Base-by-base conservation (phyloP, 92 coral and sea anemone genomes). In the Palythoa caribaeorum region DNA sequence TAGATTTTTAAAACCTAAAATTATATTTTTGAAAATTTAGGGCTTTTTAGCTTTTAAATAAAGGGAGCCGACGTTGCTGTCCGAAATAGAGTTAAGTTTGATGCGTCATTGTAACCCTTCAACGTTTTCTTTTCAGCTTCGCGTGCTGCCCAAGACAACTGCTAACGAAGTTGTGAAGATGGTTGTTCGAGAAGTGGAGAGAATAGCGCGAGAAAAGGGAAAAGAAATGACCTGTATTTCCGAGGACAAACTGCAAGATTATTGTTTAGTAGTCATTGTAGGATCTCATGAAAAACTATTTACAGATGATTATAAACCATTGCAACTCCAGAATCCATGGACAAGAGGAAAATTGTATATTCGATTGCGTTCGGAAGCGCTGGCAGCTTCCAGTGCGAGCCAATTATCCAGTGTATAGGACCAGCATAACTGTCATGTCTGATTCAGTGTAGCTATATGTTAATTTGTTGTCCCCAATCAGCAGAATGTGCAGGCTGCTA, bases 241-340 rank as follows among this genome's bases (percentile, higher is more conserved):
- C 8, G 96, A 92, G 69, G 92, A 91, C 20, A 84, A 90, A 76
- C 85, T 91, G 19, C 90, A 88, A 59, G 95, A 94, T 84, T 95
- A 89, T 54, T 97, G 99, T 71, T 90, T 97, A n/a, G 99, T 97
- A 2, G 96, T 96, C 17, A 96, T 97, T 16, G 93, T 94, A 8
- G 98, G 99, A 53, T 93, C 98, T 28, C 94, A 94, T 85, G 99
- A 97, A 79, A 96, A 96, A 87, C 92, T 94, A 80, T 94, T 97
- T 63, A 90, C 51, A 54, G 99, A 95, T 77, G 97, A 95, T 78
- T 94, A 90, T 78, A 97, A 91, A 71, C 95, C 93, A 7, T 91
- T 97, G 16, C 93, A 94, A 21, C 95, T 97, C 63, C 98, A 97
- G 78, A 97, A 97, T 83, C 99, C 99, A 7, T 97, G 99, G 99